Base-by-base conservation (phyloP, 2,888 invertebrate species). In the Ceriagrion tenellum region DNA sequence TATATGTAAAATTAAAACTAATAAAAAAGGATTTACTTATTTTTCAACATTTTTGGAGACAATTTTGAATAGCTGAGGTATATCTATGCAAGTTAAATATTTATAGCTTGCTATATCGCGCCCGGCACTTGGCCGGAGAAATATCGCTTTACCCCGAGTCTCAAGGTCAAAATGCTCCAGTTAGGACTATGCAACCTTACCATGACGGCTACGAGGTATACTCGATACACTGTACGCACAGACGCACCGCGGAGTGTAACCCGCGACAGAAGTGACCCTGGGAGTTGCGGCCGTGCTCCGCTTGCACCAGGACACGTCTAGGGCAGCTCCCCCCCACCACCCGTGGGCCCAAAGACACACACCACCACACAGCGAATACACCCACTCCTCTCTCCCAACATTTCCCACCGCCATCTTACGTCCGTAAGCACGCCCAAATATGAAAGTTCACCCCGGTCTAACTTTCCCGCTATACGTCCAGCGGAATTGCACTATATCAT, bases 401-500 rank as follows among this genome's bases (percentile, higher is more conserved):
- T 35, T 18, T 81, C 81, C 81, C 13, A 69, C 69, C 93, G 69
- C 93, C 40, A 93, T 69, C 63, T 93, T 69, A 40, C 63, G 35
- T 69, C 69, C 47, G 16, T 63, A 93, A 63, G 93, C 26, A 13
- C 40, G 93, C 93, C 69, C 93, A 69, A 74, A 55, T 74, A 93
- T 93, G 93, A 74, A 93, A 47, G 93, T 69, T 93, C 69, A n/a
- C 93, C n/a, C n/a, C 47, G 93, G 69, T 26, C 93, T 16, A 93
- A 93, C 93, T 93, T 93, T 74, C 74, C 69, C 93, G 26, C 93
- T 93, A 93, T 47, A 47, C 26, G 63, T 69, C 69, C 93, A 40
- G 18, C 47, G 69, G 69, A 74, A 93, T 93, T 74, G 93, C 63
- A 93, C 93, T 69, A 47, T 89, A 89, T 69, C 93, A 81, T 35